phyloP scores from a whole-genome alignment of 2,888 invertebrate genomes.

The Terebella lapidaria region DNA sequence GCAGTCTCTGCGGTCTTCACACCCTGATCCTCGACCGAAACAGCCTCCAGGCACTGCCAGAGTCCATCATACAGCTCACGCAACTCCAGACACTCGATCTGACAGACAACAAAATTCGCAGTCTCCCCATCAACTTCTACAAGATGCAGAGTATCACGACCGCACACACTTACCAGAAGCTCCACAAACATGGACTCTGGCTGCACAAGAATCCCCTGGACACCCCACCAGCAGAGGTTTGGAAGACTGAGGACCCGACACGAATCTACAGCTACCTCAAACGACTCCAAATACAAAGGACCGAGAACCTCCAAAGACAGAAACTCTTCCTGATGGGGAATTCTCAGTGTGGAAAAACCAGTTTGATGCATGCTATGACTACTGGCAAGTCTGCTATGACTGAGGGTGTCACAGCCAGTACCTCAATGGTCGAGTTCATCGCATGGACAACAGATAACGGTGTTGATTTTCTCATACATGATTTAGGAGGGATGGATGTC shows the following conservation, averaged over 20 bases:
- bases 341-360: slow-evolving; percentile 46
- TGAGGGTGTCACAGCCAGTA: slow-evolving; percentile 29
- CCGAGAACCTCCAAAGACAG: slow-evolving; percentile 45
- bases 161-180: slow-evolving; percentile 44
- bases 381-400: slow-evolving; percentile 36
- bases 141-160: slow-evolving; percentile 34
- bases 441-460: slow-evolving; percentile 45
- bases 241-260: slow-evolving; percentile 45
- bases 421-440: slow-evolving; percentile 33
- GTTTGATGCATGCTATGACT: slow-evolving; percentile 36
- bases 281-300: slow-evolving; percentile 37
- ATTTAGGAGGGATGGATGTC: slow-evolving; percentile 40
- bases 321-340: slow-evolving; percentile 44
- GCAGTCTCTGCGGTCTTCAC: slow-evolving; percentile 36
- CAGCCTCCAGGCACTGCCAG: slow-evolving; percentile 36
- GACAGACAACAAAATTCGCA: slow-evolving; percentile 39
- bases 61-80: slow-evolving; percentile 41
- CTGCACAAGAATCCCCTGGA: slow-evolving; percentile 48
- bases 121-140: slow-evolving; percentile 42
- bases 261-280: slow-evolving; percentile 45
- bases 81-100: slow-evolving; percentile 47
- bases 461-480: slow-evolving; percentile 42
- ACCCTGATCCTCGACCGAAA: slow-evolving; percentile 38
- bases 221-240: slow-evolving; percentile 46
- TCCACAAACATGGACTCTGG: slow-evolving; percentile 48